Conservation (phyloP, 2,888 invertebrate genomes). For the Napeogenes inachia region DNA sequence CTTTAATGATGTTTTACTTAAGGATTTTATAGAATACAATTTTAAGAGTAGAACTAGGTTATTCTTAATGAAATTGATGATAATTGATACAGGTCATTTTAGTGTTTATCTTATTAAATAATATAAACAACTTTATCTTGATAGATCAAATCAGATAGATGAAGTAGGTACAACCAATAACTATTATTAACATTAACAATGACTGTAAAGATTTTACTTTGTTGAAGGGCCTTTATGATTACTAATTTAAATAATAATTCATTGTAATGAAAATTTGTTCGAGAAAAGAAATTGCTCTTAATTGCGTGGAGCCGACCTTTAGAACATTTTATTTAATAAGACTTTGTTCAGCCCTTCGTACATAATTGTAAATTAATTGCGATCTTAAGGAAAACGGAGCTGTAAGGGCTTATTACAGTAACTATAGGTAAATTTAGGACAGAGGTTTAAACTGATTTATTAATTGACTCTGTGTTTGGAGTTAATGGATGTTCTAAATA, state of each 20-base stretch:
- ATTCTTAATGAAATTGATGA: too few species aligned
- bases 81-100: too few species aligned
- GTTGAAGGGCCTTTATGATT: conserved; percentile 4
- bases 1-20: not conserved
- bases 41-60: too few species aligned
- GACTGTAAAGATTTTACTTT: not conserved
- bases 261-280: conserved; percentile 44
- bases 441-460: conserved; percentile 19
- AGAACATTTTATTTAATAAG: conserved; percentile 70
- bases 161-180: too few species aligned
- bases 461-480: not conserved
- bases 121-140: too few species aligned
- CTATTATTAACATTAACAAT: not conserved
- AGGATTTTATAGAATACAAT: too few species aligned
- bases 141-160: too few species aligned
- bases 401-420: conserved; percentile 53
- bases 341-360: conserved; percentile 62
- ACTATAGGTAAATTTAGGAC: conserved; percentile 62
- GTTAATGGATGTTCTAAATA: too few species aligned
- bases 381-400: conserved; percentile 40
- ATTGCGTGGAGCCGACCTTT: conserved; percentile 53
- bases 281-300: conserved; percentile 50
- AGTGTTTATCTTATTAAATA: too few species aligned
- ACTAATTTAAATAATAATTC: conserved; percentile 29
- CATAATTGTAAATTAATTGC: conserved; percentile 73